phyloP scores from a whole-genome alignment of 2,888 invertebrate species.

The Drosophila incognita region DNA sequence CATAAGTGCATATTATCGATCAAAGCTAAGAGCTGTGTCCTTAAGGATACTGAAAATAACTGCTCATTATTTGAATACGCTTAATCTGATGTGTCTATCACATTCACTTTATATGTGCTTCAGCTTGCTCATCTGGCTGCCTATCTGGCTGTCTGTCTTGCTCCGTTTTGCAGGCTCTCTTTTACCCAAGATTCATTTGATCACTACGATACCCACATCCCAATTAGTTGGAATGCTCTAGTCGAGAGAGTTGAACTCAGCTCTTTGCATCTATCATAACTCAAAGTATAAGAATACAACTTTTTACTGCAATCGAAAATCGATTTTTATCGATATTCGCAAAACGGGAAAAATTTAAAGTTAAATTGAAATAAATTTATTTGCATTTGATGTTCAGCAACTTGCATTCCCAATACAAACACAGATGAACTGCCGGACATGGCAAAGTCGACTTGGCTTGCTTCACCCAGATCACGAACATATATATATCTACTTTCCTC shows the following conservation, averaged over 20 bases:
- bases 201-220: not conserved
- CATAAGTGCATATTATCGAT: not conserved
- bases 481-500: not conserved
- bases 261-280: not conserved
- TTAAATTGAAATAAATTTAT: not conserved
- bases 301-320: not conserved
- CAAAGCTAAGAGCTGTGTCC: not conserved
- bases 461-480: not conserved
- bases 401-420: not conserved
- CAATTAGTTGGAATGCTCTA: not conserved
- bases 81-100: not conserved
- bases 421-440: not conserved
- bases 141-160: not conserved
- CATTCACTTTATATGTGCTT: not conserved
- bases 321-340: not conserved
- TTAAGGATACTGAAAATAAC: not conserved
- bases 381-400: not conserved
- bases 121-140: not conserved
- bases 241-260: not conserved
- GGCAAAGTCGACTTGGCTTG: not conserved
- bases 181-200: not conserved
- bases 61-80: not conserved
- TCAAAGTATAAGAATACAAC: not conserved
- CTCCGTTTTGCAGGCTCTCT: not conserved
- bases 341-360: not conserved